A percentile compares a stretch with the other conserved stretches of the same genome.
These are phyloP conservation scores for Agrotis puta DNA, from an alignment of 2,888 invertebrate species.

Conservation along the genomic window DNA sequence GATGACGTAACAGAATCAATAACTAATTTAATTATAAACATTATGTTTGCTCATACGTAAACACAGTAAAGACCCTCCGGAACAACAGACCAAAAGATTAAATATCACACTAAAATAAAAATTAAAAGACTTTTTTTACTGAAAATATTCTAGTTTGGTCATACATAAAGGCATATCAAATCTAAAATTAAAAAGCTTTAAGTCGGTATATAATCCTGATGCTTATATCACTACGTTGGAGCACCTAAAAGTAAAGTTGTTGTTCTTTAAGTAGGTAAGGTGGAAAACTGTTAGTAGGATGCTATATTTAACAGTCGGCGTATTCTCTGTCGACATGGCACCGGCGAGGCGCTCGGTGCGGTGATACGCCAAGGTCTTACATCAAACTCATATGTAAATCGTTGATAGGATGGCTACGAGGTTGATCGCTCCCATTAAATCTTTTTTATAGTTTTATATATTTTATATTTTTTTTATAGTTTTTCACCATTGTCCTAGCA, in stretches of 20 bases:
- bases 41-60: conserved; percentile 67
- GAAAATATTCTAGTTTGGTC: conserved; percentile 71
- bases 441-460: conserved; percentile 86
- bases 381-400: conserved; percentile 64
- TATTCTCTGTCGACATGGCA: conserved; percentile 41
- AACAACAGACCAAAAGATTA: conserved; percentile 79
- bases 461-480: conserved; percentile 84
- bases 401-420: conserved; percentile 64
- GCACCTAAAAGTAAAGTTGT: conserved; percentile 74
- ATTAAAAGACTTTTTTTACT: conserved; percentile 56
- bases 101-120: conserved; percentile 63
- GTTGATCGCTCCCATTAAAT: conserved; percentile 73
- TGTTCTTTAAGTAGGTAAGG: conserved; percentile 60
- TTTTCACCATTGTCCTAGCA: conserved; percentile 79
- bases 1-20: conserved; percentile 41
- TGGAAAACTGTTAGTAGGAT: conserved; percentile 64
- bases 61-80: conserved; percentile 71
- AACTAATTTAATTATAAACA: conserved; percentile 52
- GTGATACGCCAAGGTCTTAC: conserved; percentile 55
- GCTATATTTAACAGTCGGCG: conserved; percentile 58
- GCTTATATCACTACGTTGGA: conserved; percentile 77
- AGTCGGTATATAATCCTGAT: conserved; percentile 73
- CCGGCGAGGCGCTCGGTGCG: conserved; percentile 42
- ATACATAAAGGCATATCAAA: conserved; percentile 71
- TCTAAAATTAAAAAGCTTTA: conserved; percentile 79